Conservation (phyloP, 2,888 invertebrate species). For the Calameuta filiformis region DNA sequence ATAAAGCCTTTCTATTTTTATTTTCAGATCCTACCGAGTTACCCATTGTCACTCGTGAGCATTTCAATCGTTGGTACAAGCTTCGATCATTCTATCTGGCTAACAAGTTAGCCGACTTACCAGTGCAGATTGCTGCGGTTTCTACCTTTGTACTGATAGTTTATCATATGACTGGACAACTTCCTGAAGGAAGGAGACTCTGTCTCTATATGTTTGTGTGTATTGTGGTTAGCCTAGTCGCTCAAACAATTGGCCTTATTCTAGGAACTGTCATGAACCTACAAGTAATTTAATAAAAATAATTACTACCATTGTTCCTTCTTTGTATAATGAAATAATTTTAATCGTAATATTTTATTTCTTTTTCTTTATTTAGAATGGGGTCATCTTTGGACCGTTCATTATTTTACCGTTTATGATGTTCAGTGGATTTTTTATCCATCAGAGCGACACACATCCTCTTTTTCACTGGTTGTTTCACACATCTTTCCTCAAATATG, state of each 20-base stretch:
- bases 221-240: slow-evolving; percentile 82
- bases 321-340: slow-evolving; percentile 10
- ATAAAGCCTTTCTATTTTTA: neutral
- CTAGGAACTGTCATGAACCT: slow-evolving; percentile 85
- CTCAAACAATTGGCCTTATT: slow-evolving; percentile 86
- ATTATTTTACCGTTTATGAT: slow-evolving; percentile 87
- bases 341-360: slow-evolving; percentile 9
- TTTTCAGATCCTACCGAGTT: slow-evolving; percentile 84
- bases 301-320: neutral
- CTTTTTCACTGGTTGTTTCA: slow-evolving; percentile 88
- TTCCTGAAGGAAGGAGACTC: slow-evolving; percentile 79
- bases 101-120: slow-evolving; percentile 82
- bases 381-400: slow-evolving; percentile 90
- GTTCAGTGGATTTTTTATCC: slow-evolving; percentile 94
- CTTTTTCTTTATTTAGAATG: slow-evolving; percentile 73
- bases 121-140: slow-evolving; percentile 78
- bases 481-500: slow-evolving; percentile 88
- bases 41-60: slow-evolving; percentile 82
- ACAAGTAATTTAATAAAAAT: slow-evolving; percentile 69
- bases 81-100: slow-evolving; percentile 85
- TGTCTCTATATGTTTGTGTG: slow-evolving; percentile 78
- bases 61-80: slow-evolving; percentile 92
- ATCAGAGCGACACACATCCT: slow-evolving; percentile 81
- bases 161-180: slow-evolving; percentile 89
- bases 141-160: slow-evolving; percentile 80